Evolutionary conservation across 2,888 invertebrate genomes (phyloP).

Genomic region (Escarpia spicata): DNA sequence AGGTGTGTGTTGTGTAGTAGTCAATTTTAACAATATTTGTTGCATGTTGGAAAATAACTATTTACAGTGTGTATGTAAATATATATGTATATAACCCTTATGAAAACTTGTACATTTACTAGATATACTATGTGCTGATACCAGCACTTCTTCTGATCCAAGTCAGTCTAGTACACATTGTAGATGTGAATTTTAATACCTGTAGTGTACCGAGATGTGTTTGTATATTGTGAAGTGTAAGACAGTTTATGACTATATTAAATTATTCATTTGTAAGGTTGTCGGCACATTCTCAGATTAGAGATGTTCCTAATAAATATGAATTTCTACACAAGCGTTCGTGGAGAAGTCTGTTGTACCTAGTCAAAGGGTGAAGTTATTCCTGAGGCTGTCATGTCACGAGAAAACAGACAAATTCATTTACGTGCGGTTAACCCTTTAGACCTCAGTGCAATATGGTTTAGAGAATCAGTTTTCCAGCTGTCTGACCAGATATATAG

Average conservation of each 20-base stretch:
- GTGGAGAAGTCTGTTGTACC: neutral
- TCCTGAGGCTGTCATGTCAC: too few species aligned
- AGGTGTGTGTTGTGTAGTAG: too few species aligned
- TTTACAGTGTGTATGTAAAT: neutral
- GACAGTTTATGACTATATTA: neutral
- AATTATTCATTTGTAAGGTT: neutral
- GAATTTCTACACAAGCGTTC: neutral
- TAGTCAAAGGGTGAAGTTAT: neutral
- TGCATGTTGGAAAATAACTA: neutral
- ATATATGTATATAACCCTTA: neutral
- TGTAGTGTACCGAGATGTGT: neutral
- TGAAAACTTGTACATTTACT: neutral
- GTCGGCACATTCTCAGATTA: neutral
- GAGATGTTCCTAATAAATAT: slow-evolving; percentile 16
- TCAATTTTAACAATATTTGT: too few species aligned
- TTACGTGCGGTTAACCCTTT: neutral
- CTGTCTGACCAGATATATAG: too few species aligned
- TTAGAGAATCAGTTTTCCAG: too few species aligned
- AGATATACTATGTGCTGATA: neutral
- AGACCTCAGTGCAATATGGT: too few species aligned
- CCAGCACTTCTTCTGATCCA: neutral
- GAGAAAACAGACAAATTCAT: too few species aligned
- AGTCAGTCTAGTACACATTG: too few species aligned
- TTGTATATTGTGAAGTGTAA: neutral
- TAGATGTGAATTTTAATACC: too few species aligned